Percentiles rank a stretch among this genome's conserved stretches.
These are phyloP conservation scores for Daboia siamensis DNA, from an alignment of 2,113 vertebrate genomes.

Conservation along the genomic window DNA sequence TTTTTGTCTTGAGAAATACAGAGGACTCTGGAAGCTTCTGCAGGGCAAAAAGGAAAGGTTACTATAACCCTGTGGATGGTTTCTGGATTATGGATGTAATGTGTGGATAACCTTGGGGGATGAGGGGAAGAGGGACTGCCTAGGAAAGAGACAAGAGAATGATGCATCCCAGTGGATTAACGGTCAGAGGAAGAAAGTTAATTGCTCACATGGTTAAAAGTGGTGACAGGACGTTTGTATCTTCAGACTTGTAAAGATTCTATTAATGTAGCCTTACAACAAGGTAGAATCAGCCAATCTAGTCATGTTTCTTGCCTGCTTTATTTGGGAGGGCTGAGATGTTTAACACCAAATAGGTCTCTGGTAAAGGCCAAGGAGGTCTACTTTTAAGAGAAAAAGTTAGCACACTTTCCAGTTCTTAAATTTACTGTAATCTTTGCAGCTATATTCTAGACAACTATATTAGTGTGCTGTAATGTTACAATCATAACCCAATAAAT, in stretches of 20 bases:
- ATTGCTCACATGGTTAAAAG: neutral
- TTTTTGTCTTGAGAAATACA: neutral
- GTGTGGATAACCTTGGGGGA: neutral
- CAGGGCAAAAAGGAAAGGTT: neutral
- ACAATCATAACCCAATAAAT: neutral
- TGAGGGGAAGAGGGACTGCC: neutral
- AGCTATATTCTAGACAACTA: neutral
- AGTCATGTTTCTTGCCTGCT: neutral
- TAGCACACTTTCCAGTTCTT: neutral
- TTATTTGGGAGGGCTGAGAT: neutral
- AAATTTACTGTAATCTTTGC: neutral
- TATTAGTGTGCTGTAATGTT: neutral
- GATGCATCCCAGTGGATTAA: neutral
- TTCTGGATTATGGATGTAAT: neutral
- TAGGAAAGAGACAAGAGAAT: neutral
- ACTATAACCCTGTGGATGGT: neutral
- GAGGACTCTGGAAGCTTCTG: neutral
- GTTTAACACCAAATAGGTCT: neutral
- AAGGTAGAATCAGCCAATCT: neutral
- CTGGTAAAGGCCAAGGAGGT: neutral
- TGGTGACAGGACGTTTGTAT: neutral
- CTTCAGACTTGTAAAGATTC: neutral
- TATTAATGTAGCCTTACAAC: neutral
- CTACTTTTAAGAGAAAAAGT: neutral
- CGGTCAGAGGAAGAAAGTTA: neutral